Evolutionary conservation across 2,113 vertebrate genomes (phyloP).

Genomic region (Rhombomys opimus): DNA sequence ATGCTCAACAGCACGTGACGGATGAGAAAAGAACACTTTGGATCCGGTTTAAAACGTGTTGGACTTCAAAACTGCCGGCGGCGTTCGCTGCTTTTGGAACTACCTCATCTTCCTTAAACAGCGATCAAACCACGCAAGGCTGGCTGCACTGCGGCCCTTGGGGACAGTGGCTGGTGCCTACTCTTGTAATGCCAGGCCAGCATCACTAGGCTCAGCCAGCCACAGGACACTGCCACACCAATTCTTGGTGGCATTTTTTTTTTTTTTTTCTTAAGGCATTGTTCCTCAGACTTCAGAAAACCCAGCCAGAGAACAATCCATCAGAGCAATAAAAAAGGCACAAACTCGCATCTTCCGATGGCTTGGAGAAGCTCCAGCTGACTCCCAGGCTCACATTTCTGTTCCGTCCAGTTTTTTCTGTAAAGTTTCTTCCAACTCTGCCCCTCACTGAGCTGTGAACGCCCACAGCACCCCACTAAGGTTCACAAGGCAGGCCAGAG

Average conservation of each 20-base stretch:
- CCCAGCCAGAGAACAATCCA: conserved; percentile 87
- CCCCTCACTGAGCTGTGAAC: conserved; percentile 76
- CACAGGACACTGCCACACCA: conserved; percentile 78
- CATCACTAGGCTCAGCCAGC: conserved; percentile 77
- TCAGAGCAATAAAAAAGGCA: conserved; percentile 90
- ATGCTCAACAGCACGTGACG: conserved; percentile 79
- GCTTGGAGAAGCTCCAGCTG: conserved; percentile 85
- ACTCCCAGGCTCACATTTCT: conserved; percentile 79
- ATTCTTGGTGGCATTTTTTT: conserved; percentile 72
- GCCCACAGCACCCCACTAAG: conserved; percentile 55
- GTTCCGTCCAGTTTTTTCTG: conserved; percentile 66
- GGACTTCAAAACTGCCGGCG: conserved; percentile 87
- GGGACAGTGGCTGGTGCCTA: not conserved
- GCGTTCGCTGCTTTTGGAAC: conserved; percentile 86
- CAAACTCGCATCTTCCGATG: conserved; percentile 90
- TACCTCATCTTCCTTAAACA: conserved; percentile 82
- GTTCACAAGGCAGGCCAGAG: conserved; percentile 80
- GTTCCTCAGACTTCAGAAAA: conserved; percentile 89
- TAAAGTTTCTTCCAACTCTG: conserved; percentile 66
- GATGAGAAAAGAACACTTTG: conserved; percentile 84
- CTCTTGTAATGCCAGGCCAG: not conserved
- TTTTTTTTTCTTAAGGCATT: conserved; percentile 89
- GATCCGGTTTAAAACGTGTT: conserved; percentile 78
- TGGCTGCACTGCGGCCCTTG: conserved; percentile 52
- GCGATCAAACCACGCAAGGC: conserved; percentile 82